Percentiles rank a stretch among this genome's conserved stretches.
These are phyloP conservation scores for Cheilosia pagana DNA, from an alignment of 2,888 invertebrate species.

Conservation along the genomic window DNA sequence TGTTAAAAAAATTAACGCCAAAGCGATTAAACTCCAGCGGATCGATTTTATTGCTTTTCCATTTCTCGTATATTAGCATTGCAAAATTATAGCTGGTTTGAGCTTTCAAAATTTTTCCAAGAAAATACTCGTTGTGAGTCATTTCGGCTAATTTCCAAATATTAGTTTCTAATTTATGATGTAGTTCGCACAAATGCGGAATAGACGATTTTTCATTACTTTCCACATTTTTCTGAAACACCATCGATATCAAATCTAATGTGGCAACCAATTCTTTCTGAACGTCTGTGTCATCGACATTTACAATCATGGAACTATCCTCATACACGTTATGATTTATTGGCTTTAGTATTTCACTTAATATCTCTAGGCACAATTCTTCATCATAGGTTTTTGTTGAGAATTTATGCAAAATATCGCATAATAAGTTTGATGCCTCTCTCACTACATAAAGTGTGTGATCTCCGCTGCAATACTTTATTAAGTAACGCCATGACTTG, in stretches of 20 bases:
- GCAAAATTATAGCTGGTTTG: constrained; percentile 80
- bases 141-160: constrained; percentile 82
- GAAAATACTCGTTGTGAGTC: constrained; percentile 81
- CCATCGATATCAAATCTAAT: constrained; percentile 85
- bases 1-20: constrained; percentile 82
- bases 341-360: constrained; percentile 85
- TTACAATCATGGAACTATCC: constrained; percentile 79
- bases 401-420: constrained; percentile 85
- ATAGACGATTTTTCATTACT: constrained; percentile 82
- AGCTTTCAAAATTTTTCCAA: constrained; percentile 79
- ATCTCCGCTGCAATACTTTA: constrained; percentile 86
- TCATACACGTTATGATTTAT: constrained; percentile 85
- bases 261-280: constrained; percentile 85
- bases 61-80: constrained; percentile 80
- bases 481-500: constrained; percentile 87
- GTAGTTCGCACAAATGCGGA: constrained; percentile 80
- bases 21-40: constrained; percentile 80
- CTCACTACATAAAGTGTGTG: constrained; percentile 89
- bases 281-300: constrained; percentile 84
- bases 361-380: constrained; percentile 85
- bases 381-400: constrained; percentile 83
- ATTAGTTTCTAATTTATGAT: constrained; percentile 80
- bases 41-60: constrained; percentile 77
- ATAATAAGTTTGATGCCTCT: constrained; percentile 87
- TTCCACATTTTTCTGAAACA: constrained; percentile 85